Conservation (phyloP, 2,888 invertebrate genomes). For the Dynastes hyllus region DNA sequence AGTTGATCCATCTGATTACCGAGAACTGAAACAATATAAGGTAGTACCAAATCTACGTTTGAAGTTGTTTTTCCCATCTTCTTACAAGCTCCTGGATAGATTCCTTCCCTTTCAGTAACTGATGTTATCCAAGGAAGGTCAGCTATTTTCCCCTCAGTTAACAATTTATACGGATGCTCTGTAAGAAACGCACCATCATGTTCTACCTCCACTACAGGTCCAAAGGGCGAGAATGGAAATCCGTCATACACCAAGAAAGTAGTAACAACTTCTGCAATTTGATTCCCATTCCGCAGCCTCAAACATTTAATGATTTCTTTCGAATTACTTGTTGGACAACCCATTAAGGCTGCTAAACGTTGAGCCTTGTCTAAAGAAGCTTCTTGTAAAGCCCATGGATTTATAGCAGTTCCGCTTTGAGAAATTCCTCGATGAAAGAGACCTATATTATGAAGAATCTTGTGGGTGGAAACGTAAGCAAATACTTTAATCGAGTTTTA, state of each 20-base stretch:
- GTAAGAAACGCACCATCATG: slow-evolving; percentile 72
- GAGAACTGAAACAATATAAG: slow-evolving; percentile 53
- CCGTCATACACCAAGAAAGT: slow-evolving; percentile 29
- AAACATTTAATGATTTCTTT: slow-evolving; percentile 78
- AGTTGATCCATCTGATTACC: slow-evolving; percentile 66
- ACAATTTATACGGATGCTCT: slow-evolving; percentile 76
- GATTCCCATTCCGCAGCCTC: slow-evolving; percentile 74
- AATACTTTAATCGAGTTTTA: slow-evolving; percentile 43
- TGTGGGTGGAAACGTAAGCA: neutral
- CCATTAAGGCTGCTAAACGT: slow-evolving; percentile 74
- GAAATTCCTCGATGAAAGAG: slow-evolving; percentile 77
- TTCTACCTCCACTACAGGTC: slow-evolving; percentile 76
- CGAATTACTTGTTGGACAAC: slow-evolving; percentile 74
- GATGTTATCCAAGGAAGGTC: slow-evolving; percentile 80
- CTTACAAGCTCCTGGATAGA: slow-evolving; percentile 79
- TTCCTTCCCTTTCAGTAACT: slow-evolving; percentile 80
- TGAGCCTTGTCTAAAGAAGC: slow-evolving; percentile 75
- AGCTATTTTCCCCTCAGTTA: slow-evolving; percentile 74
- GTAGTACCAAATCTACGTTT: neutral
- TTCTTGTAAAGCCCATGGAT: slow-evolving; percentile 73
- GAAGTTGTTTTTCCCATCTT: neutral
- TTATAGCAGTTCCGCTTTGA: slow-evolving; percentile 78
- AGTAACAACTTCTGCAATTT: slow-evolving; percentile 72
- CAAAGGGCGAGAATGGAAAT: slow-evolving; percentile 79
- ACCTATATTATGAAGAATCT: slow-evolving; percentile 63